Base-by-base conservation (phyloP, 2,888 invertebrate genomes). In the Rotaria macrura region DNA sequence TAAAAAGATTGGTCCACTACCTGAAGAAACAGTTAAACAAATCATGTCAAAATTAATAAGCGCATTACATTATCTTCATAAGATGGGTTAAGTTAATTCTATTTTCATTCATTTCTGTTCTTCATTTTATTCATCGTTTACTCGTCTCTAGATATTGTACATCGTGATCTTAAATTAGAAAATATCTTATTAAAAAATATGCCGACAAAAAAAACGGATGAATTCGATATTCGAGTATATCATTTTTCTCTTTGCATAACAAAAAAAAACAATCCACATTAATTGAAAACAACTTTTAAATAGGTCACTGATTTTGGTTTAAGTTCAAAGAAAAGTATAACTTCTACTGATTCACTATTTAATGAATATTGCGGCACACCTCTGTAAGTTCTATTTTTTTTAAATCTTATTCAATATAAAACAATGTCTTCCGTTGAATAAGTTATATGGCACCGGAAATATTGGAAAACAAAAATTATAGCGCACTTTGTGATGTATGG, bases 401-500 rank as follows among this genome's bases (percentile, higher is more conserved):
- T 49, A 38, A 14, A 9, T 38, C 20, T 23, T 7, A 25, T 40
- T 40, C 2, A 38, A 38, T 43, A 20, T 25, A 5, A 2, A 3
- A 20, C 6, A 38, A 25, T 1, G 6, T 54, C 29, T 86, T 49
- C 40, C 52, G 17, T n/a, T 86, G 47, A 49, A 23, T 29, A 57
- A 52, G 43, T 23, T 72, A 43, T 47, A 49, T 88, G 90, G 93
- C 93, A n/a, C 93, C 93, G 47, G 93, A 93, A 90, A 92, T 93
- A 87, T 89, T 93, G 65, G 91, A 91, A 74, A 90, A 90, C 86
- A 91, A 91, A 87, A 91, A 92, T 0, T 93, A 93, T 89, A 93
- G 92, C 88, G 92, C 93, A 88, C 92, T 92, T 87, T 93, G 93
- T 89, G 93, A 93, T 88, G 91, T 93, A 23, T 93, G 93, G 93